A percentile compares a stretch with the other conserved stretches of the same genome.
Conservation (phyloP, 2,113 vertebrate species). For the Phocoena phocoena region DNA sequence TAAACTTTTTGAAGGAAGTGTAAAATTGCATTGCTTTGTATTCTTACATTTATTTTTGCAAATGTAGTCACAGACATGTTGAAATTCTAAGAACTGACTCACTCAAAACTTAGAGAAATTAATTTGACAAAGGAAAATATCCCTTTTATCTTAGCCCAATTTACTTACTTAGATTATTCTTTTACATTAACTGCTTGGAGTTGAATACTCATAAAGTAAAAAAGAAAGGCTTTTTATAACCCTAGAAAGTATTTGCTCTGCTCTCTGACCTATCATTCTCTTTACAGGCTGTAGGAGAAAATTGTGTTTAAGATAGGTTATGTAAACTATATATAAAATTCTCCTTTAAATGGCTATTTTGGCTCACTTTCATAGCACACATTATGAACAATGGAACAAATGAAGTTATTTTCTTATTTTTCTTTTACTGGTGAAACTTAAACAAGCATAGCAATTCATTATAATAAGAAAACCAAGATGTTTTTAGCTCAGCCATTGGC, state of each 20-base stretch:
- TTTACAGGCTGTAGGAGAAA: neutral
- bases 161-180: neutral
- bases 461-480: neutral
- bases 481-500: neutral
- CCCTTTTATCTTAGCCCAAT: neutral
- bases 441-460: slow-evolving; percentile 34
- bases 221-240: neutral
- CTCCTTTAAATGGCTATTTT: slow-evolving; percentile 28
- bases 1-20: neutral
- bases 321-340: slow-evolving; percentile 26
- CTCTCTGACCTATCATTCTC: neutral
- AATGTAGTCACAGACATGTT: neutral
- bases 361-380: neutral
- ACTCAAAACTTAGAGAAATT: neutral
- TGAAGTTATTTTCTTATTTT: neutral
- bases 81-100: neutral
- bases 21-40: neutral
- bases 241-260: neutral
- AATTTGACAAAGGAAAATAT: neutral
- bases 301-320: neutral
- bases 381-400: neutral
- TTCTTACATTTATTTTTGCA: neutral
- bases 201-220: neutral
- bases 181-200: neutral
- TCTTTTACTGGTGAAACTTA: neutral